Conservation (phyloP, 2,113 vertebrate genomes). For the Pteruthius melanotis region DNA sequence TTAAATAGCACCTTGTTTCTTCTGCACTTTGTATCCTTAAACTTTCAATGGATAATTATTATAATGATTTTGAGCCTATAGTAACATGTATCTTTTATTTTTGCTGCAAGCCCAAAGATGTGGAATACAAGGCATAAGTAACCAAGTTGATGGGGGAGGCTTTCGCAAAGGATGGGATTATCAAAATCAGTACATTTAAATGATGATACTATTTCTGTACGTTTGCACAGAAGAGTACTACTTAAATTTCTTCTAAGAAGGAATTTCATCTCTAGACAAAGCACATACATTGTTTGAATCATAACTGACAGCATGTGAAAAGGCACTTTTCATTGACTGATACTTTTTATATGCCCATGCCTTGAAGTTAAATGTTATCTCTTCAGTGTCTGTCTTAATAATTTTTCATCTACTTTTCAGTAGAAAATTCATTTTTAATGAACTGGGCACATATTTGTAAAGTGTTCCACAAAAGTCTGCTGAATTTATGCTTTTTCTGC, state of each 20-base stretch:
- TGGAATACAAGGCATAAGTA: conserved; percentile 9
- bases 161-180: background rate
- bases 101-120: conserved; percentile 3
- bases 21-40: background rate
- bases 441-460: background rate
- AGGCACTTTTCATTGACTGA: background rate
- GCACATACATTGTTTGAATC: background rate
- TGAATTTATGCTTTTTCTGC: background rate
- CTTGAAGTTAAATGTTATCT: background rate
- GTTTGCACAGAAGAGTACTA: background rate
- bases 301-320: background rate
- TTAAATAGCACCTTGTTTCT: background rate
- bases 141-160: background rate
- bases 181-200: background rate
- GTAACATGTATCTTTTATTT: background rate
- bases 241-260: background rate
- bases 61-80: background rate
- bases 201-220: background rate
- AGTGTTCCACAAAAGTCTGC: background rate
- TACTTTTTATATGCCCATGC: background rate
- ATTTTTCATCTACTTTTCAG: background rate
- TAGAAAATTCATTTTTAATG: background rate
- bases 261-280: background rate
- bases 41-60: background rate
- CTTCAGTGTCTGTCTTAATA: background rate